Base-by-base conservation (phyloP, 2,888 invertebrate species). In the Proisotoma minuta region DNA sequence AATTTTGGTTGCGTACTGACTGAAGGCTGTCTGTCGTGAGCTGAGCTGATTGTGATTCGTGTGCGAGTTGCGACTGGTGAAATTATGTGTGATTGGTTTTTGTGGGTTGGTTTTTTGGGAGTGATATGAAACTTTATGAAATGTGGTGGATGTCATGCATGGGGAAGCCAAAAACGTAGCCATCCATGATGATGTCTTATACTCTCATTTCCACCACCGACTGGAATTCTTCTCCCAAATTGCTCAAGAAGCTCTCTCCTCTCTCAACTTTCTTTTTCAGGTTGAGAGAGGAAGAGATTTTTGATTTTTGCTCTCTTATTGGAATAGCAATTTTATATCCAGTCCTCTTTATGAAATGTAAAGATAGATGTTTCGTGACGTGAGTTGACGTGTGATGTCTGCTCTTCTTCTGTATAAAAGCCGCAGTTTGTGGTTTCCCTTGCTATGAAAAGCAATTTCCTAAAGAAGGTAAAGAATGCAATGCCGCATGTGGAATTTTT, bases 401-500 rank as follows among this genome's bases (percentile, higher is more conserved):
- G 43, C n/a, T n/a, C n/a, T n/a, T n/a, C n/a, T n/a, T n/a, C n/a
- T n/a, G n/a, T 43, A 20, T n/a, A n/a, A 15, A 43, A n/a, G 43
- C 43, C 4, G 43, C 4, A 43, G 43, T 43, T 15, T 34, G 34
- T 43, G 43, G 43, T 43, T 43, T 43, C 10, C 18, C 4, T 43
- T 4, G 10, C 43, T 43, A 43, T 43, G 43, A 43, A 43, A 43
- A 43, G 43, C 43, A 43, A 43, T 43, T 43, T 43, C 18, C 43
- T 43, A 43, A 43, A 43, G 43, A 43, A 43, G 43, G 43, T 43
- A n/a, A 43, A 43, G 43, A 43, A 43, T 43, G 43, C n/a, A n/a
- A n/a, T n/a, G n/a, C n/a, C n/a, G n/a, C 18, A 43, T 43, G 43
- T 34, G 34, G 34, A 34, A n/a, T n/a, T n/a, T 15, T n/a, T 43